Evolutionary conservation across 2,113 vertebrate species (phyloP).

Genomic region (Hiodon tergisus): DNA sequence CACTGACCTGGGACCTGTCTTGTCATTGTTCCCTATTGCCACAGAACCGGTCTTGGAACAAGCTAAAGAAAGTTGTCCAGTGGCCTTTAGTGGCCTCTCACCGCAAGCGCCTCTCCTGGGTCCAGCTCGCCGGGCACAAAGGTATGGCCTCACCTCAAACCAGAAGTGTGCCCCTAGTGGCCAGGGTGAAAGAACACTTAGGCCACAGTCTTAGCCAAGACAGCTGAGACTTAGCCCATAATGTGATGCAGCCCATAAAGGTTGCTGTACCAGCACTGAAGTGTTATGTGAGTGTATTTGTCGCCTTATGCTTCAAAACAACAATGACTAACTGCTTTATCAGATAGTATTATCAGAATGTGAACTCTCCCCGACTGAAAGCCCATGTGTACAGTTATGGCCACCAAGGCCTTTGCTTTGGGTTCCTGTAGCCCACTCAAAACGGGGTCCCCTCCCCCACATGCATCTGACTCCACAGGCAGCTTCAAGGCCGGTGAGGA

Average conservation of each 20-base stretch:
- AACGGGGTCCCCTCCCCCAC: too few species aligned
- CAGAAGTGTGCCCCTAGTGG: background rate
- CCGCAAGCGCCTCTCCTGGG: constrained; percentile 84
- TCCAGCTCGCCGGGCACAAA: constrained; percentile 93
- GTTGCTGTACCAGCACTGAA: too few species aligned
- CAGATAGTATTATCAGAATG: background rate
- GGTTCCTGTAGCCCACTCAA: background rate
- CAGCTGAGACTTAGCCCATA: too few species aligned
- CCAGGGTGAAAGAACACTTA: background rate
- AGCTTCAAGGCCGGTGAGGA: constrained; percentile 90
- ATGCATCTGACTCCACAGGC: constrained; percentile 56
- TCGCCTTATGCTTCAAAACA: background rate
- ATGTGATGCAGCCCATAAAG: too few species aligned
- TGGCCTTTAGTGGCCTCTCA: constrained; percentile 81
- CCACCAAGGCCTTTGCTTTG: background rate
- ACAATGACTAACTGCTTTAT: background rate
- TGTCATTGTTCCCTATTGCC: constrained; percentile 34
- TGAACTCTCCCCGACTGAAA: background rate
- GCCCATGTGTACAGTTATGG: too few species aligned
- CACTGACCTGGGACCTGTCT: background rate
- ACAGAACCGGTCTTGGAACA: constrained; percentile 84
- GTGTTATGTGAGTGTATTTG: background rate
- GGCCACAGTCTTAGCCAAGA: too few species aligned
- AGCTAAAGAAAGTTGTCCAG: constrained; percentile 87
- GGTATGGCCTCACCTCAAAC: constrained; percentile 54